phyloP scores from a whole-genome alignment of 2,888 invertebrate genomes.

The Caenorhabditis angaria region DNA sequence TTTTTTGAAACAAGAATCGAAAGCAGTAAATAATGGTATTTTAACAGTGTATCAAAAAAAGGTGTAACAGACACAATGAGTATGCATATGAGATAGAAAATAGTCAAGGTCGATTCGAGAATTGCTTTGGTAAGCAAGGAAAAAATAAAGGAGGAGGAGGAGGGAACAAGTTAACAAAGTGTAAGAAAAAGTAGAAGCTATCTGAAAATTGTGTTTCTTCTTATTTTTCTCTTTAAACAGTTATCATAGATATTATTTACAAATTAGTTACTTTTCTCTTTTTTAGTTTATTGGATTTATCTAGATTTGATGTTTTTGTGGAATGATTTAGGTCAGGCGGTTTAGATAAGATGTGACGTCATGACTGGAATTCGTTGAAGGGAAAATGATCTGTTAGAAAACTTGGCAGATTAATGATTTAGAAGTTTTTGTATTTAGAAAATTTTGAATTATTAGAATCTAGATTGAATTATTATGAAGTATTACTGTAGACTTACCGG shows the following conservation, averaged over 20 bases:
- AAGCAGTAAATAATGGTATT: slow-evolving; percentile 8
- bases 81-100: too few relatives aligned
- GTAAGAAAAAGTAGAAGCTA: background rate
- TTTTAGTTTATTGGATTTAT: too few relatives aligned
- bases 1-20: slow-evolving; percentile 7
- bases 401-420: too few relatives aligned
- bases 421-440: too few relatives aligned
- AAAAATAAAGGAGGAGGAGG: slow-evolving; percentile 11
- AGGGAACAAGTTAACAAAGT: slow-evolving; percentile 15
- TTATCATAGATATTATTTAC: background rate
- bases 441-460: too few relatives aligned
- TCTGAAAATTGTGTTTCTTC: background rate
- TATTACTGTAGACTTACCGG: too few relatives aligned
- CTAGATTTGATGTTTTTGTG: too few relatives aligned
- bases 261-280: background rate
- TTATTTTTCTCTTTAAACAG: background rate
- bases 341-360: too few relatives aligned
- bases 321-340: too few relatives aligned
- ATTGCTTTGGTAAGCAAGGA: slow-evolving; percentile 6
- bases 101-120: slow-evolving; percentile 15
- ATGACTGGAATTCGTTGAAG: too few relatives aligned
- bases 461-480: too few relatives aligned
- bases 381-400: too few relatives aligned
- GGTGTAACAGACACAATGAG: background rate
- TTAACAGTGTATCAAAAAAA: slow-evolving; percentile 2